Evolutionary conservation across 2,113 vertebrate genomes (phyloP).

Genomic region (Cynocephalus volans): DNA sequence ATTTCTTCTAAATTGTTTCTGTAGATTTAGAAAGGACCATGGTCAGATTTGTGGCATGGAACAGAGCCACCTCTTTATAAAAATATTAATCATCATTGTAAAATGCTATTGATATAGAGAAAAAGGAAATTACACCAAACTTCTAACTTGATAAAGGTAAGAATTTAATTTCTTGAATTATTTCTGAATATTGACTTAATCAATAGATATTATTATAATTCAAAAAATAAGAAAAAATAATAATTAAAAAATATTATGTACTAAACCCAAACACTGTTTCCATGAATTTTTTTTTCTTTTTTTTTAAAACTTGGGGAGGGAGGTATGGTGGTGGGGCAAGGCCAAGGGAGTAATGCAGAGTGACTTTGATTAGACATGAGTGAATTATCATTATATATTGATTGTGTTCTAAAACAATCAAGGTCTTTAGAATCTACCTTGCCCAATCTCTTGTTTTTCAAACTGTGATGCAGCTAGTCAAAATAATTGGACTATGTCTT

Average conservation of each 20-base stretch:
- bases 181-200: not conserved
- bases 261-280: not conserved
- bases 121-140: conserved; percentile 1
- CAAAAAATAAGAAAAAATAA: not conserved
- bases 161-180: conserved; percentile 20
- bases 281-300: not conserved
- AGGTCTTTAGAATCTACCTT: not conserved
- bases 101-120: not conserved
- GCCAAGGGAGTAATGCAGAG: not conserved
- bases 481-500: not conserved
- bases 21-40: not conserved
- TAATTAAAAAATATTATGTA: not conserved
- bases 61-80: conserved; percentile 1
- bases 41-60: not conserved
- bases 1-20: conserved; percentile 63
- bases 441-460: not conserved
- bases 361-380: not conserved
- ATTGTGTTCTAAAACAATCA: not conserved
- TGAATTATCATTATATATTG: not conserved
- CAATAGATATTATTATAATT: not conserved
- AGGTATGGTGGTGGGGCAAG: accelerated
- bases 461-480: not conserved
- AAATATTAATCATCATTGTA: conserved; percentile 35
- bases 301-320: not conserved
- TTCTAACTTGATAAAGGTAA: conserved; percentile 6